Conservation (phyloP, 2,888 invertebrate species). For the Drosophila mimica region DNA sequence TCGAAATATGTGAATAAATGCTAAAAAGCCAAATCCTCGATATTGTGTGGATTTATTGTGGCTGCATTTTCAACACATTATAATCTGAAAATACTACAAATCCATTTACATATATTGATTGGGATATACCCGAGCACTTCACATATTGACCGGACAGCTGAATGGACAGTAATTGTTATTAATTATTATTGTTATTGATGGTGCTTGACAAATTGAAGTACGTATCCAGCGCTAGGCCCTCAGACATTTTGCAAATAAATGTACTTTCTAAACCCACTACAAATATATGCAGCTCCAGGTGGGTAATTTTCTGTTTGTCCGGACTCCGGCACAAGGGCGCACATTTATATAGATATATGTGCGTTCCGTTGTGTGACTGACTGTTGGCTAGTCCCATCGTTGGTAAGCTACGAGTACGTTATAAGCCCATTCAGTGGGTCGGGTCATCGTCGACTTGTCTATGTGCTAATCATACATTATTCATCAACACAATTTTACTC, state of each 20-base stretch:
- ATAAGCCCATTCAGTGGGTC: constrained; percentile 37
- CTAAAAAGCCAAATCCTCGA: constrained; percentile 2
- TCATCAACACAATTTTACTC: constrained; percentile 77
- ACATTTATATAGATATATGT: constrained; percentile 5
- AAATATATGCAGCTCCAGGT: constrained; percentile 45
- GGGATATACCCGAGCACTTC: constrained; percentile 24
- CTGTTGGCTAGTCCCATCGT: constrained; percentile 27
- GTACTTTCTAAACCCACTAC: constrained; percentile 26
- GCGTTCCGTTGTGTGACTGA: constrained; percentile 8
- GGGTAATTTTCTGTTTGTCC: constrained; percentile 53
- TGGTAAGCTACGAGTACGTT: constrained; percentile 9
- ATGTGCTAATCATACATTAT: constrained; percentile 81
- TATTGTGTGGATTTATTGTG: constrained; percentile 6
- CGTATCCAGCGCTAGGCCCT: not conserved
- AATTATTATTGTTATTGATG: constrained; percentile 81
- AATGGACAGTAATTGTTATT: constrained; percentile 77
- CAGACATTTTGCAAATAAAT: not conserved
- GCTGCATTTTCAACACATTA: constrained; percentile 20
- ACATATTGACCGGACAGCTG: constrained; percentile 3
- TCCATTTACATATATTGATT: constrained; percentile 59
- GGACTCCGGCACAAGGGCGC: constrained; percentile 27
- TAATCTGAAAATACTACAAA: constrained; percentile 15
- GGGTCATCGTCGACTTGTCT: constrained; percentile 80
- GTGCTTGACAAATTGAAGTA: constrained; percentile 51
- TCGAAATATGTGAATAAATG: constrained; percentile 41